Percentiles rank a stretch among this genome's conserved stretches.
Evolutionary conservation across 2,113 vertebrate genomes (phyloP).

Genomic region (Perca schrenkii): DNA sequence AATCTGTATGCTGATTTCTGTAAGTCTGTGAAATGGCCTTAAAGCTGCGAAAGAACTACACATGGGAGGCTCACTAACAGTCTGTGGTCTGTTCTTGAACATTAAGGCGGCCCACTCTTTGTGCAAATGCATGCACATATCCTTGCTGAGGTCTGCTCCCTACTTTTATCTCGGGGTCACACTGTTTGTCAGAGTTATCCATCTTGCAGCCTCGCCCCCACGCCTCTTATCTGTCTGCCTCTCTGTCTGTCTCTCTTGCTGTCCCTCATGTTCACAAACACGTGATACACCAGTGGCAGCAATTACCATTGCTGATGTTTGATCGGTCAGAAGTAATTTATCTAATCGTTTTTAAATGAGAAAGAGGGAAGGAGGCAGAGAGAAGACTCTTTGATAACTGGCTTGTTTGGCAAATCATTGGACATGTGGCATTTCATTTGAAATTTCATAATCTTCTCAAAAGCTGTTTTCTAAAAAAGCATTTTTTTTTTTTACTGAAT

Average conservation of each 20-base stretch:
- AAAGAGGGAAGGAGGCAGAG: not conserved
- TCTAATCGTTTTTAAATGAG: conserved; percentile 18
- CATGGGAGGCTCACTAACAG: not conserved
- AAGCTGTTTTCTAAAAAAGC: not conserved
- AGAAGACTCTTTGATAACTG: conserved; percentile 4
- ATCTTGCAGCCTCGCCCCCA: conserved; percentile 28
- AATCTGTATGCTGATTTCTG: not conserved
- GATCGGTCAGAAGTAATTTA: conserved; percentile 16
- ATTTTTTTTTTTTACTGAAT: not conserved
- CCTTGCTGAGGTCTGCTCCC: conserved; percentile 17
- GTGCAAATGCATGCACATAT: conserved; percentile 60
- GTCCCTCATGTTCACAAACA: conserved; percentile 49
- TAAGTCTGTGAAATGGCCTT: conserved; percentile 10
- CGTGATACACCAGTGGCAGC: conserved; percentile 24
- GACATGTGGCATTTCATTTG: conserved; percentile 25
- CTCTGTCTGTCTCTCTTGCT: conserved; percentile 1
- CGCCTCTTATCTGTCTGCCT: conserved; percentile 15
- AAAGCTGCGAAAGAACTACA: conserved; percentile 14
- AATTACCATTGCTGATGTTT: conserved; percentile 27
- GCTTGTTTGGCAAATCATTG: conserved; percentile 29
- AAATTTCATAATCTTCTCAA: not conserved
- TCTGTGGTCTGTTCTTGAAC: conserved; percentile 32
- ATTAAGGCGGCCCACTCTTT: conserved; percentile 28
- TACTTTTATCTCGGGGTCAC: conserved; percentile 45
- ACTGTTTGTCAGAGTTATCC: conserved; percentile 58